Percentiles rank a stretch among this genome's conserved stretches.
Conservation (phyloP, 2,797 vertebrate genomes). For the Esox lucius region DNA sequence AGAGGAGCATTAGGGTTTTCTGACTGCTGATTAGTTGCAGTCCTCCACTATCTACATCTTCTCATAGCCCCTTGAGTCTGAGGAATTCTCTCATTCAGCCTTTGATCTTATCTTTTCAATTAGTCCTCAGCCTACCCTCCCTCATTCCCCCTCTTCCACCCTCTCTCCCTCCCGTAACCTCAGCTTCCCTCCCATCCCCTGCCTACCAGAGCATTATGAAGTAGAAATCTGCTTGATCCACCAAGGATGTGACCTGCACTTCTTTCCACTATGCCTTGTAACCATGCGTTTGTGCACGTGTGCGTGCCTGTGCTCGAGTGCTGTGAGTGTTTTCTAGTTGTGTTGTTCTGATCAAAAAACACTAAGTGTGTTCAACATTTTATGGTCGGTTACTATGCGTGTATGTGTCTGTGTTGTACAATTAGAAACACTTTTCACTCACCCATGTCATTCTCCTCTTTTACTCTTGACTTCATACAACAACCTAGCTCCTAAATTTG, state of each 20-base stretch:
- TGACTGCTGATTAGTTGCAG: background rate
- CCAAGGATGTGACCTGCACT: constrained; percentile 27
- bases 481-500: no score
- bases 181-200: constrained; percentile 24
- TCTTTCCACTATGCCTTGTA: constrained; percentile 17
- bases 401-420: no score
- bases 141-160: constrained; percentile 26
- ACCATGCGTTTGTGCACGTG: background rate
- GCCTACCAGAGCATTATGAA: constrained; percentile 31
- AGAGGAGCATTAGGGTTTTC: background rate
- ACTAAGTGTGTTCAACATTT: no score
- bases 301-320: background rate
- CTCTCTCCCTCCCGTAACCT: constrained; percentile 24
- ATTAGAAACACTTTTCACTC: no score
- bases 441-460: no score
- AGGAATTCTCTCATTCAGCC: constrained; percentile 28
- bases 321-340: no score
- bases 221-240: constrained; percentile 38
- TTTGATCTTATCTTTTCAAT: constrained; percentile 58
- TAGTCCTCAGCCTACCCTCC: constrained; percentile 36
- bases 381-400: no score
- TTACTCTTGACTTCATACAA: no score
- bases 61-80: constrained; percentile 3
- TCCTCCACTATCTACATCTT: background rate
- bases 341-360: no score